A percentile compares a stretch with the other conserved stretches of the same genome.
These are phyloP conservation scores for Cyaniris semiargus DNA, from an alignment of 2,888 invertebrate species.

Conservation along the genomic window DNA sequence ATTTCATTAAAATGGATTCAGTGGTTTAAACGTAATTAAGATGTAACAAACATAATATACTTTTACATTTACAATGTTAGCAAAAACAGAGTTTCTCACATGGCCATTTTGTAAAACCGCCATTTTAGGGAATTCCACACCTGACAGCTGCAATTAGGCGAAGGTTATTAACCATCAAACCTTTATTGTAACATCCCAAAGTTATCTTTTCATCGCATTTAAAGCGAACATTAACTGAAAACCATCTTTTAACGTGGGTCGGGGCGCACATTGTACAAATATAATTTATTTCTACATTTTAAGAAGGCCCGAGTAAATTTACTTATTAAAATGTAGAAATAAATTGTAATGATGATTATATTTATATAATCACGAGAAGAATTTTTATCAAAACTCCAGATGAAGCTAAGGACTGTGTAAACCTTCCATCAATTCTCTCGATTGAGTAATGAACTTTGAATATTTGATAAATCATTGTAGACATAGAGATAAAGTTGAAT, in stretches of 20 bases:
- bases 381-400: conserved; percentile 1
- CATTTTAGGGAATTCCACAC: background rate
- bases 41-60: too few species aligned
- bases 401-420: background rate
- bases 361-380: conserved; percentile 13
- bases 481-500: background rate
- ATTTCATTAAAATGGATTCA: too few species aligned
- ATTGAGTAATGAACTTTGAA: conserved; percentile 4
- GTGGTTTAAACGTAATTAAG: too few species aligned
- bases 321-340: too few species aligned
- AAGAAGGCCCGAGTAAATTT: background rate
- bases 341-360: too few species aligned
- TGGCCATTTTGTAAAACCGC: background rate
- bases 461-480: conserved; percentile 5
- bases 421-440: conserved; percentile 3
- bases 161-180: background rate
- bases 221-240: conserved; percentile 3
- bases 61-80: background rate
- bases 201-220: background rate
- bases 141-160: background rate
- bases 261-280: conserved; percentile 2
- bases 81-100: background rate
- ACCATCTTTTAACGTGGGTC: background rate
- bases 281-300: conserved; percentile 23
- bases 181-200: background rate